phyloP scores from a whole-genome alignment of 2,797 vertebrate genomes.

The Hypotaenidia okinawae region DNA sequence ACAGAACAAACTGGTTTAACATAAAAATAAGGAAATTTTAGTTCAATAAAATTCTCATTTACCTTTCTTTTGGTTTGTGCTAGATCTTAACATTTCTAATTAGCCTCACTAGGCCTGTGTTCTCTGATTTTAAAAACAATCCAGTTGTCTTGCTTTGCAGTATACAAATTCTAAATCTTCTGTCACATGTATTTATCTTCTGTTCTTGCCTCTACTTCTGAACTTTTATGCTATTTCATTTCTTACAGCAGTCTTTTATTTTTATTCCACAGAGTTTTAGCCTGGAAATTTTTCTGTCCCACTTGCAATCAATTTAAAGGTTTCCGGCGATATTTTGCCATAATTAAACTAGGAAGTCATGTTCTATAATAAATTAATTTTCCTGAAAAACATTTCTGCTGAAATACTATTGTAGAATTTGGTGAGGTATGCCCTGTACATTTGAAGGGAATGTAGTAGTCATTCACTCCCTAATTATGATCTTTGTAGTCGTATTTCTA shows the following conservation, averaged over 20 bases:
- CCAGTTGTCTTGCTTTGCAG: background rate
- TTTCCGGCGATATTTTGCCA: background rate
- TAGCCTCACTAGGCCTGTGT: background rate
- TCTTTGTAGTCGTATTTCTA: background rate
- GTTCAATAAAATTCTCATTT: background rate
- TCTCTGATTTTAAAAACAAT: background rate
- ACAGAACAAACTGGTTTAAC: background rate
- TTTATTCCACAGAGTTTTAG: background rate
- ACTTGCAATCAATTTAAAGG: background rate
- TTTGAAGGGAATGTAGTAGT: background rate
- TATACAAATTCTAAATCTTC: background rate
- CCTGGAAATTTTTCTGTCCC: background rate
- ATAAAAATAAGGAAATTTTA: background rate
- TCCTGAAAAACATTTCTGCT: background rate
- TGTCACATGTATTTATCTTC: background rate
- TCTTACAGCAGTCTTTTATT: background rate
- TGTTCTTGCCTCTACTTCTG: background rate
- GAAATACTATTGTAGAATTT: background rate
- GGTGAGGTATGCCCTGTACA: background rate
- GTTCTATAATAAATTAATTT: background rate
- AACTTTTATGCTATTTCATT: background rate
- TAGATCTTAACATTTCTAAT: background rate
- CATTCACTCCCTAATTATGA: background rate
- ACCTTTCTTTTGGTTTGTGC: background rate
- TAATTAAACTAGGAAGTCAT: background rate